A percentile compares a stretch with the other conserved stretches of the same genome.
phyloP scores from a whole-genome alignment of 2,797 vertebrate genomes.

The Siniperca undulata region DNA sequence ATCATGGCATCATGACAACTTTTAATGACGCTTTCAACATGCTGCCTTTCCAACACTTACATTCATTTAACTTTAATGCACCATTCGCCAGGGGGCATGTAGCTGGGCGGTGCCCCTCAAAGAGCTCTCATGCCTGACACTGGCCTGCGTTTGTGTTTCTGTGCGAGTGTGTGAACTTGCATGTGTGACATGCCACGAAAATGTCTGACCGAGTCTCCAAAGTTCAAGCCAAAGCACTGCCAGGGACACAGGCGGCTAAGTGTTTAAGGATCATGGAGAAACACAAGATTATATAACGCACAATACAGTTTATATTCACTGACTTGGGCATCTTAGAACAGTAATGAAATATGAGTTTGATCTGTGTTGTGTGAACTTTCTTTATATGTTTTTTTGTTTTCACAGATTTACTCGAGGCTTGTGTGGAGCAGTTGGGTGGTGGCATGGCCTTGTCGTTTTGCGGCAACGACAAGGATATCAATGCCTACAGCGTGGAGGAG shows the following conservation, averaged over 20 bases:
- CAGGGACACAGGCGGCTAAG: not conserved
- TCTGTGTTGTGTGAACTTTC: not conserved
- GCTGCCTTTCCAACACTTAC: not conserved
- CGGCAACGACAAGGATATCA: slow-evolving; percentile 83
- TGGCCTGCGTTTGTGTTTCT: not conserved
- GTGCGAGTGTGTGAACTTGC: slow-evolving; percentile 12
- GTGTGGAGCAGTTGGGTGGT: slow-evolving; percentile 50
- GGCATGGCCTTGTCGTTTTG: slow-evolving; percentile 93
- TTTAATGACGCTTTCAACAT: not conserved
- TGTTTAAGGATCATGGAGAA: not conserved
- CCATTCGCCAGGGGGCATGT: not conserved
- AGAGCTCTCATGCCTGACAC: slow-evolving; percentile 38
- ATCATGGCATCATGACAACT: not conserved
- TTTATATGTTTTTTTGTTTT: not conserved
- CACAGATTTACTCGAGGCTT: slow-evolving; percentile 50
- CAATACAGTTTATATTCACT: not conserved
- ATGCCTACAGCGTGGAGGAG: slow-evolving; percentile 88
- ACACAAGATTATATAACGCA: not conserved
- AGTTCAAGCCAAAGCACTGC: not conserved
- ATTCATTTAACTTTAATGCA: slow-evolving; percentile 14
- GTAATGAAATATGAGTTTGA: not conserved
- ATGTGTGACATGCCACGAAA: slow-evolving; percentile 20
- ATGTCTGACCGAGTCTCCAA: not conserved
- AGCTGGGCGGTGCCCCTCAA: slow-evolving; percentile 13
- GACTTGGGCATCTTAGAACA: not conserved